Evolutionary conservation across 2,113 vertebrate species (phyloP).

Genomic region (Sakesphorus luctuosus): DNA sequence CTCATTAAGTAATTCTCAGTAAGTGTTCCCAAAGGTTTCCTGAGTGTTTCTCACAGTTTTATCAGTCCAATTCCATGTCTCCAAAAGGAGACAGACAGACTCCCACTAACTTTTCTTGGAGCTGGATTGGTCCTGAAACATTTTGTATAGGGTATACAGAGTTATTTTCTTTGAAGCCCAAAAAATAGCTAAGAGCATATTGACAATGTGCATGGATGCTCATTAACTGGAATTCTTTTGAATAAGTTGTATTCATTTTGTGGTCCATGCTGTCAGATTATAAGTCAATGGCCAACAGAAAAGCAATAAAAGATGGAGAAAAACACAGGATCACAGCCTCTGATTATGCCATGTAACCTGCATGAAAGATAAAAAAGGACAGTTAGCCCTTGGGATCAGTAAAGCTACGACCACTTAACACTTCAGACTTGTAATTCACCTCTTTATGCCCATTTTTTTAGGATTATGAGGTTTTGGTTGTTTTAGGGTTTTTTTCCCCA

Average conservation of each 20-base stretch:
- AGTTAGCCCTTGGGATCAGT: not conserved
- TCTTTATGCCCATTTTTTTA: not conserved
- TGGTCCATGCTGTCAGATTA: not conserved
- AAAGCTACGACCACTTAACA: not conserved
- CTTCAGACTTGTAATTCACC: not conserved
- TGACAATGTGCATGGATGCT: not conserved
- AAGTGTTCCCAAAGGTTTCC: not conserved
- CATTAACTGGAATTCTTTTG: not conserved
- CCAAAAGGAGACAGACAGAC: not conserved
- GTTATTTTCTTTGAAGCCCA: not conserved
- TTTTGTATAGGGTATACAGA: not conserved
- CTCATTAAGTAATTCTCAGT: slow-evolving; percentile 2
- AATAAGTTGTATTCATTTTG: not conserved
- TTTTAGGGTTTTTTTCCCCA: not conserved
- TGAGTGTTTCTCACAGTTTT: slow-evolving; percentile 1
- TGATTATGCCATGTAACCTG: not conserved
- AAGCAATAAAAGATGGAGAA: not conserved
- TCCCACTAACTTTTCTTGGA: not conserved
- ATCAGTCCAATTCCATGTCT: not conserved
- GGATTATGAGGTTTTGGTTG: not conserved
- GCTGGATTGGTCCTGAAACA: not conserved
- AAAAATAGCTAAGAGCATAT: not conserved
- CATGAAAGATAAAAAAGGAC: not conserved
- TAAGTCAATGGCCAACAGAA: not conserved
- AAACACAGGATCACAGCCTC: not conserved